Evolutionary conservation across 2,888 invertebrate species (phyloP).

Genomic region (Dendrolimus pini): DNA sequence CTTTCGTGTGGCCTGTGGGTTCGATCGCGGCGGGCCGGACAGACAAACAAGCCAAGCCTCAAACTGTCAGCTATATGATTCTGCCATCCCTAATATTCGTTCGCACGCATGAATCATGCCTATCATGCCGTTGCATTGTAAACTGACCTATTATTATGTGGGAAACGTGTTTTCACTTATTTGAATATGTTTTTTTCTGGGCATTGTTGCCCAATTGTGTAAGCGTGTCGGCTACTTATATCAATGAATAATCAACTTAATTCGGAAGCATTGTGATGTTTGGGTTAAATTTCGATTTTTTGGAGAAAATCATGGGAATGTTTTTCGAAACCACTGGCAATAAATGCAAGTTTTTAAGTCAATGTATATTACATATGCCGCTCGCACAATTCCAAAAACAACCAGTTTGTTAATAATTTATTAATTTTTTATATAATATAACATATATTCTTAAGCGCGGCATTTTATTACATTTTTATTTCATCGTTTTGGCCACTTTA

Average conservation of each 20-base stretch:
- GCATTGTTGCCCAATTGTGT: conserved; percentile 3
- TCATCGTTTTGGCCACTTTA: too few relatives aligned
- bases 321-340: too few relatives aligned
- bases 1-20: too few relatives aligned
- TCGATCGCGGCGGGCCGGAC: too few relatives aligned
- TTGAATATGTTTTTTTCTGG: not conserved
- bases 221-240: not conserved
- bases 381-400: too few relatives aligned
- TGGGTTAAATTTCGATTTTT: conserved; percentile 4
- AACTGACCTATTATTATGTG: conserved; percentile 11
- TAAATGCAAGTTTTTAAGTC: too few relatives aligned
- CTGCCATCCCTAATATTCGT: conserved; percentile 10
- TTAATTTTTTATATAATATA: too few relatives aligned
- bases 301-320: not conserved
- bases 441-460: too few relatives aligned
- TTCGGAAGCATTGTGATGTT: not conserved
- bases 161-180: not conserved
- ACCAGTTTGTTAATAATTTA: too few relatives aligned
- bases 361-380: too few relatives aligned
- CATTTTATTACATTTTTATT: too few relatives aligned
- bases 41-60: too few relatives aligned
- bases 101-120: conserved; percentile 22
- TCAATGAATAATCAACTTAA: not conserved
- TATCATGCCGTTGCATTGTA: conserved; percentile 15
- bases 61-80: not conserved